A percentile compares a stretch with the other conserved stretches of the same genome.
Evolutionary conservation across 1,140 invertebrate genomes (phyloP).

Genomic region (Leucophenga varia): DNA sequence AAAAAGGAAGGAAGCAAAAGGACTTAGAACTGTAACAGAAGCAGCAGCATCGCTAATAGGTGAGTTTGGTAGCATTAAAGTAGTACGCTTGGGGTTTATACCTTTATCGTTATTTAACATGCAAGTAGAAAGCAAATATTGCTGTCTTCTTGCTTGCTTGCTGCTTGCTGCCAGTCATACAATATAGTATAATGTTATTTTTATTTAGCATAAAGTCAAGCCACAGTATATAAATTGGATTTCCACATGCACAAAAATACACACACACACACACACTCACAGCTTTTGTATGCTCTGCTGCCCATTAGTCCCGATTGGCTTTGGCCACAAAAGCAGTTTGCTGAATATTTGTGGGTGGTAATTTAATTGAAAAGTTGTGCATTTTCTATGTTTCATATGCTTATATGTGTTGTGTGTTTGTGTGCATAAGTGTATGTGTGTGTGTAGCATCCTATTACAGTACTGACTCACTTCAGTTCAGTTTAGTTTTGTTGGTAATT

Average conservation of each 20-base stretch:
- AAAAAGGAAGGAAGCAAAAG: neutral
- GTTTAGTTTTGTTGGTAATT: constrained; percentile 29
- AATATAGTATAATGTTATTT: no score
- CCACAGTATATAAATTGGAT: constrained; percentile 14
- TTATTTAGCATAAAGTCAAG: constrained; percentile 21
- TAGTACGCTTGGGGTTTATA: no score
- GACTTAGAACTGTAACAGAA: neutral
- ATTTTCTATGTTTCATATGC: constrained; percentile 26
- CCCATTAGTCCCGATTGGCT: constrained; percentile 22
- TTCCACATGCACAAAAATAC: no score
- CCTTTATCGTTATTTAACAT: no score
- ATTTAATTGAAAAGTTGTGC: constrained; percentile 51
- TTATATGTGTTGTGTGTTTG: constrained; percentile 34
- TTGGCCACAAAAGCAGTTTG: constrained; percentile 4
- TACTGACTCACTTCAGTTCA: constrained; percentile 34
- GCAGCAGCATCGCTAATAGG: no score
- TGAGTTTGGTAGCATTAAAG: no score
- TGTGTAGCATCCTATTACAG: constrained; percentile 4
- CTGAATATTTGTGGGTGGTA: constrained; percentile 24
- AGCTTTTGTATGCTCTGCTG: constrained; percentile 5
- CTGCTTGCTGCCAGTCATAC: no score
- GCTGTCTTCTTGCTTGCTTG: no score
- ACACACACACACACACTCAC: no score
- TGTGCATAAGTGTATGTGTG: neutral
- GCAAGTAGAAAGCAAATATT: no score